These are phyloP conservation scores for Phylloscopus collybita DNA, from an alignment of 2,797 vertebrate species.

Conservation along the genomic window DNA sequence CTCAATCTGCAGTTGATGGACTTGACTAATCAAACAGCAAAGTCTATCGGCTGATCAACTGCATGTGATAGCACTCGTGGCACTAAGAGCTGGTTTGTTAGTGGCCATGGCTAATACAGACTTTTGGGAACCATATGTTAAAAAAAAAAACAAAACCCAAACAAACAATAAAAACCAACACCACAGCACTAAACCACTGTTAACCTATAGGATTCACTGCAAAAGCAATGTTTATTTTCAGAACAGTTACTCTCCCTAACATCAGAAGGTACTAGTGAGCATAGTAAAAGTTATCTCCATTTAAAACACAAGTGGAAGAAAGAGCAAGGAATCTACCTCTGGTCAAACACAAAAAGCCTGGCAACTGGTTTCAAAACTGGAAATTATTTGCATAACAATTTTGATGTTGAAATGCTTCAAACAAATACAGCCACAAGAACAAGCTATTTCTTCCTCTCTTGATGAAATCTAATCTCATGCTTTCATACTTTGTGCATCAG, in stretches of 20 bases:
- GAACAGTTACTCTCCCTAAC: neutral
- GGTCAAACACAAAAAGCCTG: neutral
- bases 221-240: neutral
- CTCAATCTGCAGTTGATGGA: neutral
- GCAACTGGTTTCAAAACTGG: neutral
- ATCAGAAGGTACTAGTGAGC: neutral
- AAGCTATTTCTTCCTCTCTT: neutral
- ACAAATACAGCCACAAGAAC: neutral
- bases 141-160: neutral
- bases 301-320: neutral
- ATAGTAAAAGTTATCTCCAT: neutral
- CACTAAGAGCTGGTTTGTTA: neutral
- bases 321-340: neutral
- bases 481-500: neutral
- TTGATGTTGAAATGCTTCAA: neutral
- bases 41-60: neutral
- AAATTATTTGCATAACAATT: neutral
- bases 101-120: neutral
- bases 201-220: neutral
- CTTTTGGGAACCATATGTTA: neutral
- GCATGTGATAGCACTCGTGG: fast-evolving
- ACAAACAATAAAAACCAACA: neutral
- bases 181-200: neutral
- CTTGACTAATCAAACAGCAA: neutral
- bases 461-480: neutral